Base-by-base conservation (phyloP, 37 sponge, comb jelly and placozoan species). In the Petrosia ficiformis region DNA sequence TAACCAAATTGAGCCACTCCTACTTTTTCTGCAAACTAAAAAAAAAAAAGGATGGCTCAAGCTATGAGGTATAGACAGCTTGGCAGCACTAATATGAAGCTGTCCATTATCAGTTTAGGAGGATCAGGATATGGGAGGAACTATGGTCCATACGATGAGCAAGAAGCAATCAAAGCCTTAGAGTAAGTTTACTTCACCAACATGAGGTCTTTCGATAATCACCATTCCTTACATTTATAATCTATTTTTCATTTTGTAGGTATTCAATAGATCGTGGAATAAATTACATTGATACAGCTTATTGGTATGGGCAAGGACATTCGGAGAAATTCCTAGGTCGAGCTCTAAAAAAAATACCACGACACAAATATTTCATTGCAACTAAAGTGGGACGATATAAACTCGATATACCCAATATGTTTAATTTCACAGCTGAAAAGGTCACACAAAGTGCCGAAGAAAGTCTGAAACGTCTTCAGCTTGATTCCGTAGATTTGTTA, bases 251-350 rank as follows among this genome's bases (percentile, higher is more conserved):
- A 8, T 10, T 25, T 21, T 61, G 25, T 29, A 61, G 63, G 5
- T 28, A 63, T 44, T 79, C 83, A 16, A 30, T 95, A n/a, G 59
- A 83, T 37, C 40, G 44, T 48, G 99, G 95, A 21, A 70, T 95
- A 30, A 95, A 97, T 66, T 92, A 85, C 61, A 81, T 97, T 38
- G 99, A 97, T 67, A 95, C 95, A 19, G 90, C 99, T 0, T 80
- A 86, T 34, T 97, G 93, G 90, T 97, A 97, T 73, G 95, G 93
- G 1, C 90, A 92, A 30, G 87, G 93, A n/a, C 30, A 74, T 64
- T 92, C 97, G 10, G 99, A 97, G 58, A 41, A 0, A 25, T 84
- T 95, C 42, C 68, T 97, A 33, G 95, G 99, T 1, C 44, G 82
- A 64, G 56, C 63, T 11, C 37, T 90, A 41, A 39, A 86, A 28